Conservation (phyloP, 92 coral and sea anemone species). For the Hydrozoanthus gracilis region DNA sequence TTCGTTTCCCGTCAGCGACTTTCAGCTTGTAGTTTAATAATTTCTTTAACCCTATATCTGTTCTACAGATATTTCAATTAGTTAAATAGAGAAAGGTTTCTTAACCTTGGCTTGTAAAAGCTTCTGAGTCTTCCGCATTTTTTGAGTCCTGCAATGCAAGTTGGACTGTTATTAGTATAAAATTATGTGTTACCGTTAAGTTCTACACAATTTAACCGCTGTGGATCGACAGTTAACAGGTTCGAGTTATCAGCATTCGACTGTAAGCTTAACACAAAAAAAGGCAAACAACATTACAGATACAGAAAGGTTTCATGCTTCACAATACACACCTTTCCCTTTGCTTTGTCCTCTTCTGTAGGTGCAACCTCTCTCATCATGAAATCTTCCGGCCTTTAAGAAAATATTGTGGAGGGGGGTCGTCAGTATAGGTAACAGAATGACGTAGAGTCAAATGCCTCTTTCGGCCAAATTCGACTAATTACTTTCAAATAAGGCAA, state of each 20-base stretch:
- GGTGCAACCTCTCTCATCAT: constrained; percentile 82
- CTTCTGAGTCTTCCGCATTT: constrained; percentile 85
- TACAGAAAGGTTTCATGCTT: too few species aligned
- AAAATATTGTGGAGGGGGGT: too few species aligned
- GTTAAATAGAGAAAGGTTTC: not conserved
- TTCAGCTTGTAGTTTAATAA: not conserved
- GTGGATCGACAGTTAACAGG: not conserved
- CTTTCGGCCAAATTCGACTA: too few species aligned
- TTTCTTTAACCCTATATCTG: too few species aligned
- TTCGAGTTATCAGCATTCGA: too few species aligned
- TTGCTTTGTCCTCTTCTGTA: constrained; percentile 91
- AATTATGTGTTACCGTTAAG: too few species aligned
- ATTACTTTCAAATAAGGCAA: too few species aligned
- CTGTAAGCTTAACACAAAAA: too few species aligned
- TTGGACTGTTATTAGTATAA: not conserved
- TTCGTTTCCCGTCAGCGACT: too few species aligned
- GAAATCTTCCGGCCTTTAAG: constrained; percentile 83
- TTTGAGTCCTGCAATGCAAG: constrained; percentile 73
- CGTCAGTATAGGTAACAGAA: not conserved
- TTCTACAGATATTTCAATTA: not conserved
- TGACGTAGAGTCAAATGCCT: too few species aligned
- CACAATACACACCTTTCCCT: constrained; percentile 43
- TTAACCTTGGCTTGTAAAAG: constrained; percentile 76
- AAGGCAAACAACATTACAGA: not conserved
- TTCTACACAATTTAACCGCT: not conserved